These are phyloP conservation scores for Geophilus truncorum DNA, from an alignment of 2,888 invertebrate species.

Conservation along the genomic window DNA sequence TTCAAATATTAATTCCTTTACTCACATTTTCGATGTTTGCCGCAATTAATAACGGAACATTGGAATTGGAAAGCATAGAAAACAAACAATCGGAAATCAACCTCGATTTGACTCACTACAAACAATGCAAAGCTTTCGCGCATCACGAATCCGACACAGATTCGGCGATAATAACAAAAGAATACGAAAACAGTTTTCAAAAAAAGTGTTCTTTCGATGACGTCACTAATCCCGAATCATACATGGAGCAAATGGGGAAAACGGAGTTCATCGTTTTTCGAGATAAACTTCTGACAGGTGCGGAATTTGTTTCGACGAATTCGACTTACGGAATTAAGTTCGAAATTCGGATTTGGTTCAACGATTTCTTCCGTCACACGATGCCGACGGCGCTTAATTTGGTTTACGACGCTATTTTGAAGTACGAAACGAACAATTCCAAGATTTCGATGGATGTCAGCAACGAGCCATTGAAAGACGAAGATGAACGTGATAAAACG, in stretches of 20 bases:
- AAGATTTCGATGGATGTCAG: slow-evolving; percentile 50
- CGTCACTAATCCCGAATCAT: too few relatives aligned
- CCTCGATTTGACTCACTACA: not conserved
- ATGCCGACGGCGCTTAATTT: not conserved
- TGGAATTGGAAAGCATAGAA: too few relatives aligned
- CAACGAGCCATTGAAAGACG: slow-evolving; percentile 65
- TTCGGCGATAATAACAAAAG: not conserved
- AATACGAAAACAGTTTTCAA: too few relatives aligned
- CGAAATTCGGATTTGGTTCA: not conserved
- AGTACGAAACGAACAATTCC: slow-evolving; percentile 44
- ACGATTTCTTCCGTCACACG: not conserved
- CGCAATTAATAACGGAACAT: too few relatives aligned
- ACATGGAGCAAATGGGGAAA: too few relatives aligned
- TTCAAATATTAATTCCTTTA: slow-evolving; percentile 40
- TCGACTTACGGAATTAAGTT: not conserved
- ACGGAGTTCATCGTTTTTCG: too few relatives aligned
- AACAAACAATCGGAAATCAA: too few relatives aligned
- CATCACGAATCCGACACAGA: not conserved
- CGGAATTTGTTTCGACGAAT: not conserved
- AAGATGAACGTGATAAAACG: not conserved
- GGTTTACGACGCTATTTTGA: slow-evolving; percentile 59
- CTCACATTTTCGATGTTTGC: too few relatives aligned
- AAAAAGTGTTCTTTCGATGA: too few relatives aligned
- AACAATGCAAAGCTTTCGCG: not conserved
- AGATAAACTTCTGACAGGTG: not conserved